Evolutionary conservation across 2,797 vertebrate genomes (phyloP), one percentile per base, ranked within the genome.

Genomic region (Syndactyla subalaris): DNA sequence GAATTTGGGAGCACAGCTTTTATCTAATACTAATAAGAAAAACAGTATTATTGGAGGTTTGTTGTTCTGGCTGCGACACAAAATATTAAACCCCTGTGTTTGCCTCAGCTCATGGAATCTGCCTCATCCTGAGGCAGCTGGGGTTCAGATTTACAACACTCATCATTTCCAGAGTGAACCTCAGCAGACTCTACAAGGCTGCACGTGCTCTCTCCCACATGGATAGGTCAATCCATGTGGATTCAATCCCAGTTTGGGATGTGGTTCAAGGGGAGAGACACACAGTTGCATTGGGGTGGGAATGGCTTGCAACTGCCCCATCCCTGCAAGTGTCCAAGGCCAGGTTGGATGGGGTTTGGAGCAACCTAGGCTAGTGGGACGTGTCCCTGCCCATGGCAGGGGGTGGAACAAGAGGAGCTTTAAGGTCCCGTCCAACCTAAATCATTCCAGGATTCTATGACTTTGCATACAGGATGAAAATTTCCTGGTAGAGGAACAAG

Each of bases 341-440:
- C 30, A 32, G 67, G 34, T 2, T 39, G 63, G 45, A 48, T 1
- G 1, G 43, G 23, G 36, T 15, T 9, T 63, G 61, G 48, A 36
- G 15, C 34, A 41, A 0, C 18, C 23, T 49, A 57, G 57, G 19
- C 2, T 2, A 10, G 32, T 12, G 87, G 7, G 0, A 83, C 20
- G 3, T n/a, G 43, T 36, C 77, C 5, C 27, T 26, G 14, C 11
- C 16, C 34, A 8, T 5, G 34, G 57, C 66, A 78, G 27, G 21
- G 41, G 30, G 2, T 36, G 55, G 43, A 26, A 38, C 9, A 9
- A 58, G 27, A 3, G 41, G 63, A 6, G 16, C 7, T 63, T 15
- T 30, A 18, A 38, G 7, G 23, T 34, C 38, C 72, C 11, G 34
- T 45, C 43, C n/a, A 76, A 9, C n/a, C 29, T 72, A 58, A 77